phyloP scores from a whole-genome alignment of 2,888 invertebrate species.

The Oligia strigilis region DNA sequence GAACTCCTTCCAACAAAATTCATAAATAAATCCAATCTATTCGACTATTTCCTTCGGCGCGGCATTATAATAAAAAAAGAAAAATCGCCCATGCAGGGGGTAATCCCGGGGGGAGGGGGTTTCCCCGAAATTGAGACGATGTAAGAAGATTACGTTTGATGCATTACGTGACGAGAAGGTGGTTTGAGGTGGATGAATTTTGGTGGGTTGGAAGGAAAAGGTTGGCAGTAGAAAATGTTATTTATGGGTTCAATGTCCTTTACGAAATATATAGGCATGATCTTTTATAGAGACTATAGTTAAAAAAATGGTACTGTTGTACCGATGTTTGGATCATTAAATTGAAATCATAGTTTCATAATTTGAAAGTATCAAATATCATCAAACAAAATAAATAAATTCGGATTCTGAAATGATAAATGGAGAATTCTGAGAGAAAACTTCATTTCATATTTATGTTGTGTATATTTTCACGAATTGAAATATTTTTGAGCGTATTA shows the following conservation, averaged over 20 bases:
- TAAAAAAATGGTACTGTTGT: no score
- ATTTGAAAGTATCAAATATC: background rate
- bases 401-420: background rate
- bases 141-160: slow-evolving; percentile 88
- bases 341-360: background rate
- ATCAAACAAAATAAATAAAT: background rate
- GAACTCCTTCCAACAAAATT: slow-evolving; percentile 50
- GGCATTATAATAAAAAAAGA: slow-evolving; percentile 72
- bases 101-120: slow-evolving; percentile 76
- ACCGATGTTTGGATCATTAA: background rate
- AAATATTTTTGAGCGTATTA: background rate
- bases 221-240: slow-evolving; percentile 14
- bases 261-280: background rate
- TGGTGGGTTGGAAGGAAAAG: slow-evolving; percentile 27
- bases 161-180: slow-evolving; percentile 83
- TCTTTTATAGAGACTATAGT: background rate
- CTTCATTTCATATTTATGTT: background rate
- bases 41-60: slow-evolving; percentile 61
- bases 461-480: background rate
- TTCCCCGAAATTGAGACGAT: slow-evolving; percentile 83
- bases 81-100: slow-evolving; percentile 73
- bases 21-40: slow-evolving; percentile 66
- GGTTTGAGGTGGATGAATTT: slow-evolving; percentile 51
- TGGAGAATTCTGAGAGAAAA: background rate
- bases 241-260: slow-evolving; percentile 28